These are phyloP conservation scores for Chaetops frenatus DNA, from an alignment of 2,113 vertebrate genomes.

Conservation along the genomic window DNA sequence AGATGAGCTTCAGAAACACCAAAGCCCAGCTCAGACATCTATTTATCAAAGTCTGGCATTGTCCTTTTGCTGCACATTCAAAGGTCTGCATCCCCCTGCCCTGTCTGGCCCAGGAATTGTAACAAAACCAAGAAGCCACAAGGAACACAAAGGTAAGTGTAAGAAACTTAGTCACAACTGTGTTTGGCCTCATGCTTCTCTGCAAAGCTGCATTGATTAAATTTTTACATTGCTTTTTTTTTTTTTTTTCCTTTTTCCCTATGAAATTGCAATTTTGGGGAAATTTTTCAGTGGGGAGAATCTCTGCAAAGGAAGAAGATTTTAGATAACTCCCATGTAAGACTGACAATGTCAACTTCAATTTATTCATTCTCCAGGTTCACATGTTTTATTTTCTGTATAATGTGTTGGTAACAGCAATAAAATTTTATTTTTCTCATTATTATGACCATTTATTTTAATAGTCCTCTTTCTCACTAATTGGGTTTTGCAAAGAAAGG, in stretches of 20 bases:
- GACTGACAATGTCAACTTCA: neutral
- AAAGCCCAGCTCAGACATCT: neutral
- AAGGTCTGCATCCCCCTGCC: neutral
- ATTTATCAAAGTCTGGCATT: neutral
- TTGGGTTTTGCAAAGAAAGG: neutral
- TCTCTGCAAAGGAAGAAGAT: neutral
- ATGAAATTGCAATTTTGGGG: neutral
- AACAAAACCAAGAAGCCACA: neutral
- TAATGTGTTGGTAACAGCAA: neutral
- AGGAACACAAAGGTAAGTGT: neutral
- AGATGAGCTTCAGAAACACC: neutral
- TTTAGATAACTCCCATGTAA: neutral
- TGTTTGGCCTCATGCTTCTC: neutral
- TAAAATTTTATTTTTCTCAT: neutral
- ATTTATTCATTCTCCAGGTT: neutral
- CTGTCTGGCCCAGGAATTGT: fast-evolving
- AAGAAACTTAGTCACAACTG: neutral
- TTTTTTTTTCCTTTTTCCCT: fast-evolving
- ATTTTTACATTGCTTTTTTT: neutral
- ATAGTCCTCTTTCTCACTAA: neutral
- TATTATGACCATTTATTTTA: neutral
- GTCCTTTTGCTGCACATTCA: neutral
- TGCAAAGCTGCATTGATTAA: neutral
- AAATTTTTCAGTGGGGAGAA: neutral
- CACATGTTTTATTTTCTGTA: neutral